Percentiles rank a stretch among this genome's conserved stretches.
Conservation (phyloP, 2,888 invertebrate species). For the Seira musarum region DNA sequence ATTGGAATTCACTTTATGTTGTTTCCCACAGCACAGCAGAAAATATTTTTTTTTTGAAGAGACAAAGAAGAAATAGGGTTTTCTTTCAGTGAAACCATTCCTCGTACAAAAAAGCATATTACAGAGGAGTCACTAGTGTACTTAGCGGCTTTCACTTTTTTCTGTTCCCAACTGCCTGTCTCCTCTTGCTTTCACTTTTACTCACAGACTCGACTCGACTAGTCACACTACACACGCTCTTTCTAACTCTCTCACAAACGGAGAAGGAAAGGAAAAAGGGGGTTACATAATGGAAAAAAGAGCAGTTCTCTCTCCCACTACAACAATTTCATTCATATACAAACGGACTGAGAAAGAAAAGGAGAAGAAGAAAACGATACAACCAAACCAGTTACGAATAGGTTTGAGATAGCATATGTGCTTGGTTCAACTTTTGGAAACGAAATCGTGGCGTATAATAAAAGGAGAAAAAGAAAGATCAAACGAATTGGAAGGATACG, state of each 20-base stretch:
- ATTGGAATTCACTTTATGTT: slow-evolving; percentile 40
- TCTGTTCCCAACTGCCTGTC: neutral
- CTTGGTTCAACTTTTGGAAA: too few relatives aligned
- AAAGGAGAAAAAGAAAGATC: too few relatives aligned
- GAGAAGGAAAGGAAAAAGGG: slow-evolving; percentile 20
- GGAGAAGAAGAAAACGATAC: slow-evolving; percentile 15
- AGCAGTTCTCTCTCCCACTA: too few relatives aligned
- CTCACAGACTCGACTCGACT: neutral
- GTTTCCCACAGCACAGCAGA: slow-evolving; percentile 13
- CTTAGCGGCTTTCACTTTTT: slow-evolving; percentile 49
- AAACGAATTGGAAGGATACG: slow-evolving; percentile 40
- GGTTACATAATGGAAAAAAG: slow-evolving; percentile 39
- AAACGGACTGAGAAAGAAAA: slow-evolving; percentile 2
- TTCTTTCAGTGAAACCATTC: too few relatives aligned
- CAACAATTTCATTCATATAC: too few relatives aligned
- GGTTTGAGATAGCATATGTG: too few relatives aligned
- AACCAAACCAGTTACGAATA: too few relatives aligned
- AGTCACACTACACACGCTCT: too few relatives aligned
- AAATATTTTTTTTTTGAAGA: neutral
- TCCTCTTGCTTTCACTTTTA: slow-evolving; percentile 15
- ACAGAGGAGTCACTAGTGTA: slow-evolving; percentile 16
- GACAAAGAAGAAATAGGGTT: too few relatives aligned
- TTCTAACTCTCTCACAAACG: slow-evolving; percentile 2
- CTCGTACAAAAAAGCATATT: neutral
- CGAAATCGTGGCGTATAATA: too few relatives aligned